Conservation (phyloP, 1,140 invertebrate species). For the Leptoteleia sp. region DNA sequence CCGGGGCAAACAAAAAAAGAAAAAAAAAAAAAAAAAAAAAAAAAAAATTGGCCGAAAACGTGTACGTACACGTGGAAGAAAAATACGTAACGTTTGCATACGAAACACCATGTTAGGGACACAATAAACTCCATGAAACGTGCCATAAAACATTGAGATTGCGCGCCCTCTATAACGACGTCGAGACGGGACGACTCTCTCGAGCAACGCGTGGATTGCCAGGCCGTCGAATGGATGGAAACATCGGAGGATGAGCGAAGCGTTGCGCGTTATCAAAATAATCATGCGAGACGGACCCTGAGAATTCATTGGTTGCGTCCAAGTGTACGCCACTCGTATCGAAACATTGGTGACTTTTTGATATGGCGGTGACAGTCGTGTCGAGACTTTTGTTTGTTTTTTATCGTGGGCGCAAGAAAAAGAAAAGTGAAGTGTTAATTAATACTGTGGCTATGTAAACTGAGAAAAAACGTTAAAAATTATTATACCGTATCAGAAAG, state of each 20-base stretch:
- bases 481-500: too few relatives aligned
- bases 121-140: conserved; percentile 50
- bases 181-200: conserved; percentile 9
- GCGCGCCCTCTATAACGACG: background rate
- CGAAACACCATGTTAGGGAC: conserved; percentile 32
- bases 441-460: too few relatives aligned
- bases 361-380: too few relatives aligned
- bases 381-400: too few relatives aligned
- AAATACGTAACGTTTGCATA: conserved; percentile 48
- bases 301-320: conserved; percentile 4
- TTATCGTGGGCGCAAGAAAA: too few relatives aligned
- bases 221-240: background rate
- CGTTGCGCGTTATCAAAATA: conserved; percentile 15
- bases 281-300: conserved; percentile 19
- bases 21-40: too few relatives aligned
- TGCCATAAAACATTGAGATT: conserved; percentile 44
- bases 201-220: conserved; percentile 2
- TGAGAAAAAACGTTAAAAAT: too few relatives aligned
- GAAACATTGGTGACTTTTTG: too few relatives aligned
- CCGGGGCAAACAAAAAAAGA: conserved; percentile 14
- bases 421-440: too few relatives aligned
- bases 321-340: too few relatives aligned
- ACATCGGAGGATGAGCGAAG: conserved; percentile 22
- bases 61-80: background rate
- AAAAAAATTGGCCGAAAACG: conserved; percentile 3